Conservation (phyloP, 1,140 invertebrate species). For the Drosophila sp. region DNA sequence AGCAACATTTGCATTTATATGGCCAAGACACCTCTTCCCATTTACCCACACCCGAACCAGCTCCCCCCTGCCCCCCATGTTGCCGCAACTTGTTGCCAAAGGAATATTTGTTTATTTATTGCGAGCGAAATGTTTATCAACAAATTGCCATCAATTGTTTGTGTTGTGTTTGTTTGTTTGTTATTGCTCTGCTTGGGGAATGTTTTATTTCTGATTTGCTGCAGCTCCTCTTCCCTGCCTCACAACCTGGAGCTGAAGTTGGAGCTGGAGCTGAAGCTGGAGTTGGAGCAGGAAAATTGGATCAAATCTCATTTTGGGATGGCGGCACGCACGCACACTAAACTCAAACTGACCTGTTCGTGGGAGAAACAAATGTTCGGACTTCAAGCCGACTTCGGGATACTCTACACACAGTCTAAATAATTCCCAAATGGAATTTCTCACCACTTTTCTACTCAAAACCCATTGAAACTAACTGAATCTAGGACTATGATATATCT, state of each 20-base stretch:
- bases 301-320: conserved; percentile 5
- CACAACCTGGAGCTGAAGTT: not conserved
- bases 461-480: no score
- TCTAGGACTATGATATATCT: no score
- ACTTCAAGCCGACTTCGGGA: no score
- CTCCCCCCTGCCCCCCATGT: conserved; percentile 21
- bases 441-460: no score
- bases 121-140: conserved; percentile 82
- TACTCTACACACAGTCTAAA: no score
- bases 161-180: conserved; percentile 36
- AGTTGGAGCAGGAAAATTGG: not conserved
- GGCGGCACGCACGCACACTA: conserved; percentile 6
- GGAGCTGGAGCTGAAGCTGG: no score
- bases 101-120: conserved; percentile 82
- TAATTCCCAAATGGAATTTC: no score
- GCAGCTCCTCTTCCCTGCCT: not conserved
- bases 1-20: conserved; percentile 79
- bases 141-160: conserved; percentile 82
- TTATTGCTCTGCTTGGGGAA: conserved; percentile 23
- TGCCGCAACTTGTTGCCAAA: conserved; percentile 64
- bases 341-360: not conserved
- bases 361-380: not conserved
- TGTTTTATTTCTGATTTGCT: conserved; percentile 19
- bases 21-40: conserved; percentile 38
- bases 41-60: conserved; percentile 22